Conservation (phyloP, 2,888 invertebrate genomes). For the Drosophila lutescens region DNA sequence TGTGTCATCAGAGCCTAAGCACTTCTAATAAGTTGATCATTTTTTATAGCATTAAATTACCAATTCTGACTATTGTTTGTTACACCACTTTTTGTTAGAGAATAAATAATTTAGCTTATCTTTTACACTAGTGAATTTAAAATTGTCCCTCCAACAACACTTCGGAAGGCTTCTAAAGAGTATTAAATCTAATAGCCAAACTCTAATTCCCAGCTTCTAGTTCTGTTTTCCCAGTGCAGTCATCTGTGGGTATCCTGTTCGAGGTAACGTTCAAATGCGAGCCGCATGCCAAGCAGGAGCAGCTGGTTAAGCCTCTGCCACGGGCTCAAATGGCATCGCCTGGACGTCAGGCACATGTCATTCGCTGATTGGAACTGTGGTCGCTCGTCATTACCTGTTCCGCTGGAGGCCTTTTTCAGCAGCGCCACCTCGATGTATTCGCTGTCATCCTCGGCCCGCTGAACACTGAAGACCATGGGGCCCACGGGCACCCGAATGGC, state of each 20-base stretch:
- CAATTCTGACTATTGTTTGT: too few species aligned
- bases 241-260: not conserved
- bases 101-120: too few species aligned
- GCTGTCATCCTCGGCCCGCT: slow-evolving; percentile 82
- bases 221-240: slow-evolving; percentile 5
- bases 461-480: slow-evolving; percentile 83
- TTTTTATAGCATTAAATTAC: too few species aligned
- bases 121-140: too few species aligned
- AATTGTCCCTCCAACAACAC: too few species aligned
- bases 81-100: too few species aligned
- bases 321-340: slow-evolving; percentile 4
- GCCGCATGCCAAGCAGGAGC: slow-evolving; percentile 48
- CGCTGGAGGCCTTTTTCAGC: slow-evolving; percentile 77
- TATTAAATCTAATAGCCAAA: too few species aligned
- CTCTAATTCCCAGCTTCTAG: too few species aligned
- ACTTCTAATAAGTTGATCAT: too few species aligned
- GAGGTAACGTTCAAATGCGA: slow-evolving; percentile 25
- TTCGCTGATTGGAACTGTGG: slow-evolving; percentile 14
- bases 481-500: slow-evolving; percentile 83
- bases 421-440: slow-evolving; percentile 84
- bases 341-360: slow-evolving; percentile 17
- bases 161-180: too few species aligned
- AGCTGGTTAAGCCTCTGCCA: slow-evolving; percentile 12
- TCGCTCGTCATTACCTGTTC: slow-evolving; percentile 73
- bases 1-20: too few species aligned